These are phyloP conservation scores for Pecten maximus DNA, from an alignment of 2,888 invertebrate species.

Conservation along the genomic window DNA sequence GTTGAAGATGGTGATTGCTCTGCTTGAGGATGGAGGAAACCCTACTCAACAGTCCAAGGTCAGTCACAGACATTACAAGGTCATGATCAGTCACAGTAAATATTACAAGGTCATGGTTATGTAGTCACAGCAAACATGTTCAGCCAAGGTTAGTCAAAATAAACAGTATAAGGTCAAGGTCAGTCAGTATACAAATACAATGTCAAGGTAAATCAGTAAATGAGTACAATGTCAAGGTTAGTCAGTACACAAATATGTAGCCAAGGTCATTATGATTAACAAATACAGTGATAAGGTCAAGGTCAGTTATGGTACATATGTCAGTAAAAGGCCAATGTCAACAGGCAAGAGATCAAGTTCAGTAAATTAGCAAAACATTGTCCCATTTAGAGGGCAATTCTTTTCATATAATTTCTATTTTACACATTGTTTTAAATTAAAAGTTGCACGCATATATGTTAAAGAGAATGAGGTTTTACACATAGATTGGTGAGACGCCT, in stretches of 20 bases:
- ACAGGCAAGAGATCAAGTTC: no score
- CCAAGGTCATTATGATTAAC: constrained; percentile 46
- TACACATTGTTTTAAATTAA: no score
- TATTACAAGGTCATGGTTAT: no score
- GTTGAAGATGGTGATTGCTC: constrained; percentile 90
- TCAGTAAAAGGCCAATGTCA: not conserved
- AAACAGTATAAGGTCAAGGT: not conserved
- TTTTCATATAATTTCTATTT: no score
- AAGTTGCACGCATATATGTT: no score
- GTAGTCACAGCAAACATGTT: no score
- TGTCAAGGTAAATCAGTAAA: not conserved
- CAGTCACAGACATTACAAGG: constrained; percentile 64
- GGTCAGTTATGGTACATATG: not conserved
- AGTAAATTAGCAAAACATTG: no score
- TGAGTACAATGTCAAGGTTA: not conserved
- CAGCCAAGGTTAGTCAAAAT: no score
- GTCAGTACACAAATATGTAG: not conserved
- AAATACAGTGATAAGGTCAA: constrained; percentile 42
- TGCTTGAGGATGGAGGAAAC: constrained; percentile 97
- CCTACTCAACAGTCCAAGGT: constrained; percentile 95
- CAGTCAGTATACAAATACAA: not conserved
- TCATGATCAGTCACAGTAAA: not conserved
- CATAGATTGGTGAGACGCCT: constrained; percentile 96
- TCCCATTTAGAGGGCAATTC: no score
- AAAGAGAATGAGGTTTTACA: no score